Evolutionary conservation across 2,888 invertebrate species (phyloP), one percentile per base, ranked within the genome.

Genomic region (Macaria notata): DNA sequence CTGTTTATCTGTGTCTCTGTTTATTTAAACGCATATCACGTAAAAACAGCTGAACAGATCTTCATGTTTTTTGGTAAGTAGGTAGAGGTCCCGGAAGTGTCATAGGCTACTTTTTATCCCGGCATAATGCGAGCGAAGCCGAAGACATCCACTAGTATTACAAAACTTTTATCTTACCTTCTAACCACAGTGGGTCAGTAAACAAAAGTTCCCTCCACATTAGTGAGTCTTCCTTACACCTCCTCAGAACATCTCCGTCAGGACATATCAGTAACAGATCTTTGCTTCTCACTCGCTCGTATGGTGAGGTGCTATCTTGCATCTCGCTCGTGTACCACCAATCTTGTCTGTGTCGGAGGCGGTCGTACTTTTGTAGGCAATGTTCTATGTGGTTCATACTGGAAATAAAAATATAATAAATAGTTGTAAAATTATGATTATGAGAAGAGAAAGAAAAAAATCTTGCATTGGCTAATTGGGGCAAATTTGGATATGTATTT

Each of bases 161-260:
- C n/a, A n/a, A n/a, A n/a, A n/a, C n/a, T n/a, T n/a, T n/a, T n/a
- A 6, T 6, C 4, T 36, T 68, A 90, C 92, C 89, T 74, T 73
- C 70, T 48, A 73, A 65, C 87, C 89, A 89, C 46, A 85, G 62
- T 0, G 84, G 78, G 66, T 92, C 88, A 0, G 88, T 87, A 53
- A 92, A 92, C 61, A 92, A 57, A 42, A 92, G 55, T 9, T 84
- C 87, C 3, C 69, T 80, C 92, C 92, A 92, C 61, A 88, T 38
- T 43, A 74, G 61, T 47, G 86, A 81, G 55, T 92, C 90, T 5
- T 76, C 73, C 65, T 84, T 88, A 54, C 82, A 79, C 54, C 72
- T 71, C 48, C 70, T 76, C 64, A 92, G 64, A 0, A 79, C 69
- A 55, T 89, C 87, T 0, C 89, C 89, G 54, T 86, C 80, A 0